Conservation (phyloP, 1,140 invertebrate genomes). For the Spodoptera frugiperda region DNA sequence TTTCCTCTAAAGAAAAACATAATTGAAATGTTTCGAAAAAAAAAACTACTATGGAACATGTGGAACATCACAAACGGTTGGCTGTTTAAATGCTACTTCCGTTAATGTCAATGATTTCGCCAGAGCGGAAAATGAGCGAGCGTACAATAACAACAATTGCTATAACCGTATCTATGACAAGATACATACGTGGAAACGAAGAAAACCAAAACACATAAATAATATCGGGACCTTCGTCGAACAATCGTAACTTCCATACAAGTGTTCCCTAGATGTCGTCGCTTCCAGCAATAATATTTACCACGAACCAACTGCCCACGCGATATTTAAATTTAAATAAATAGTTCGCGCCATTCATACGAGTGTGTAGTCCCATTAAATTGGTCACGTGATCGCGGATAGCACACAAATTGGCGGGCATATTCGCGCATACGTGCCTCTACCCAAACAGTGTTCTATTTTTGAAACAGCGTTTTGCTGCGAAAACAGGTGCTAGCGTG, state of each 20-base stretch:
- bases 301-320: not conserved
- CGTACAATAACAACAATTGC: conserved; percentile 2
- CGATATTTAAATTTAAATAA: not conserved
- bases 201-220: conserved; percentile 10
- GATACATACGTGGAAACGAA: conserved; percentile 3
- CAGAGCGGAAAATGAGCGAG: not conserved
- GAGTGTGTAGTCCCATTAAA: conserved; percentile 31
- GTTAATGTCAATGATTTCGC: conserved; percentile 1
- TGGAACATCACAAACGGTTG: not conserved
- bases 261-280: conserved; percentile 11
- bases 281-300: not conserved
- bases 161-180: not conserved
- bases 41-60: not conserved
- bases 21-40: not conserved
- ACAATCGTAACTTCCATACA: not conserved
- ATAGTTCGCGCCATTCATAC: conserved; percentile 18
- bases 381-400: not conserved
- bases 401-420: conserved; percentile 40
- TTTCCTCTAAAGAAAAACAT: no score
- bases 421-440: conserved; percentile 11
- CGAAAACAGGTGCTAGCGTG: conserved; percentile 73
- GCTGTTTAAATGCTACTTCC: not conserved
- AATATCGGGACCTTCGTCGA: conserved; percentile 21
- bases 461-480: conserved; percentile 45
- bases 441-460: conserved; percentile 37